These are phyloP conservation scores for Leptodirus hochenwartii DNA, from an alignment of 2,888 invertebrate genomes.

Conservation along the genomic window DNA sequence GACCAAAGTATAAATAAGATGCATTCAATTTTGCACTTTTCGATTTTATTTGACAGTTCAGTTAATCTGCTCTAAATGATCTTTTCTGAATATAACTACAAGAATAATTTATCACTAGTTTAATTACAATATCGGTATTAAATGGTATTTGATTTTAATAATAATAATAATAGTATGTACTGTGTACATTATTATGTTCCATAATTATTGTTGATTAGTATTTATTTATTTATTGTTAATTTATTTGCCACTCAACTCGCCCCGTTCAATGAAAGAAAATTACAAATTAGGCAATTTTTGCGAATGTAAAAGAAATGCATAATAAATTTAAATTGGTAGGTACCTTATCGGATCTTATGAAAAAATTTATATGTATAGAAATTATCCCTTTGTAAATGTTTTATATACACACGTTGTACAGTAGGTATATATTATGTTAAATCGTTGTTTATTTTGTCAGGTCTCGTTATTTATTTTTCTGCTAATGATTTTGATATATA, in stretches of 20 bases:
- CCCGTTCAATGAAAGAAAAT: conserved; percentile 2
- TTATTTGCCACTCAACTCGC: conserved; percentile 6
- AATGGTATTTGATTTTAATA: no score
- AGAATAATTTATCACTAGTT: conserved; percentile 18
- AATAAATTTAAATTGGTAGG: no score
- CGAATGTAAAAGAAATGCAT: no score
- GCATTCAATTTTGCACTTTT: no score
- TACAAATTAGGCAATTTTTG: no score
- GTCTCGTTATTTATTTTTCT: conserved; percentile 17
- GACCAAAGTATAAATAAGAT: no score
- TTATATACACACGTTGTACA: conserved; percentile 16
- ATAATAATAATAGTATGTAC: conserved; percentile 29
- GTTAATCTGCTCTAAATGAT: no score
- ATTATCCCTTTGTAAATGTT: conserved; percentile 14
- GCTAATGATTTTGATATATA: conserved; percentile 21
- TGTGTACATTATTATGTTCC: conserved; percentile 24
- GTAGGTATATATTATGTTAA: conserved; percentile 14
- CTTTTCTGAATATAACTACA: no score
- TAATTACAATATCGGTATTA: conserved; percentile 20
- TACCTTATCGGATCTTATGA: conserved; percentile 10
- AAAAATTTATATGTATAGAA: conserved; percentile 3
- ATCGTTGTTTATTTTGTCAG: conserved; percentile 18
- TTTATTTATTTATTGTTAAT: conserved; percentile 9
- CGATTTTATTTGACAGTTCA: no score
- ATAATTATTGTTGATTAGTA: conserved; percentile 19